Base-by-base conservation (phyloP, 1,140 invertebrate genomes). In the Samia ricini region DNA sequence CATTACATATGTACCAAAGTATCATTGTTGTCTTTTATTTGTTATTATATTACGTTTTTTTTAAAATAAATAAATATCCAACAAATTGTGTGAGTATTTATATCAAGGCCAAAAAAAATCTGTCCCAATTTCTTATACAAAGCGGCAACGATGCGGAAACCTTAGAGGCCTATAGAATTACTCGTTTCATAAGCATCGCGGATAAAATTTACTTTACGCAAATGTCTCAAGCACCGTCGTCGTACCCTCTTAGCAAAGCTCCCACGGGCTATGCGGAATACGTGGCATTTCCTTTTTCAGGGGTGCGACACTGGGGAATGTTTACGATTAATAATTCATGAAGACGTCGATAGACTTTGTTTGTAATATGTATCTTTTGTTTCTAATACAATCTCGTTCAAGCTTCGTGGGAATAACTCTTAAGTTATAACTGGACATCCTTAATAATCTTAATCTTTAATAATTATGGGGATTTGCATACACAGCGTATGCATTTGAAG, bases 241-340 rank as follows among this genome's bases (percentile, higher is more conserved):
- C 51, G 24, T 26, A 56, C 24, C 24, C 24, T 19, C 55, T 18
- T 33, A 18, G 10, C 20, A 56, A 36, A 18, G 55, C 55, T 36
- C 55, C 55, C 55, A 19, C 19, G 55, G 55, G 29, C 51, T 24
- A 23, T 23, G 2, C 12, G 21, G 20, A 56, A 18, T 24, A 56
- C 26, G 55, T 36, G 55, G 29, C 55, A 56, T 56, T 56, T 56
- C 55, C 55, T 56, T 56, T 56, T 56, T 56, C 36, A 33, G 55
- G 19, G 24, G 24, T 20, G 18, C 26, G 20, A 36, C n/a, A n/a
- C 26, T 18, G 56, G 56, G 33, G 36, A 57, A 57, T 57, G 56
- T 57, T 18, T 36, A 2, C 26, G 56, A 21, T 57, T 57, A 57
- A 57, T 57, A 57, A 57, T 57, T 57, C 56, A 57, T 57, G 56